Percentiles rank a stretch among this genome's conserved stretches.
These are phyloP conservation scores for Brachypodius melanocephalos DNA, from an alignment of 2,113 vertebrate genomes.

Conservation along the genomic window DNA sequence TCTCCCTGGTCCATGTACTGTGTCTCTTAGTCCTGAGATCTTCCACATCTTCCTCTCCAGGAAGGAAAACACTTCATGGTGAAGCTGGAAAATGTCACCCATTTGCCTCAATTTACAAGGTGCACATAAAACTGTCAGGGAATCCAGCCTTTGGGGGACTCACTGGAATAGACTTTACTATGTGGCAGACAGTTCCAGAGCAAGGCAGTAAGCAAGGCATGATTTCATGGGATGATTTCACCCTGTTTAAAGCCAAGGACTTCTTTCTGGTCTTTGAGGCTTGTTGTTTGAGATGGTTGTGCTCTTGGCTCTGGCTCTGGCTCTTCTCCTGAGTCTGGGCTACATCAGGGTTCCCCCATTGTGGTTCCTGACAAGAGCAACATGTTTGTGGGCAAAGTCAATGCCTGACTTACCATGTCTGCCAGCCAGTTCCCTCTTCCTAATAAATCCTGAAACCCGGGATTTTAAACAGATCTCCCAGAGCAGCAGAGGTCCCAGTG, in stretches of 20 bases:
- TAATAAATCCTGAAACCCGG: neutral
- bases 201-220: neutral
- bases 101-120: neutral
- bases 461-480: constrained; percentile 33
- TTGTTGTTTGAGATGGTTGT: neutral
- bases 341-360: neutral
- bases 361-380: neutral
- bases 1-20: neutral
- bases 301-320: neutral
- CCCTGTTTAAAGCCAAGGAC: neutral
- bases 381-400: neutral
- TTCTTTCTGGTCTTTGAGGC: neutral
- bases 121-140: neutral
- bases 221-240: neutral
- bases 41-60: neutral
- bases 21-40: neutral
- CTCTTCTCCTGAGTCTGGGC: neutral
- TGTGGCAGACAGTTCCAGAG: neutral
- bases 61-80: neutral
- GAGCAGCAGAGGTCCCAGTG: neutral
- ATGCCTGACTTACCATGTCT: neutral
- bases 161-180: neutral
- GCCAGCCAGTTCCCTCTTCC: neutral
- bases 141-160: neutral
- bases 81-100: neutral